Base-by-base conservation (phyloP, 1,140 invertebrate genomes). In the Alviniconcha marisindica region DNA sequence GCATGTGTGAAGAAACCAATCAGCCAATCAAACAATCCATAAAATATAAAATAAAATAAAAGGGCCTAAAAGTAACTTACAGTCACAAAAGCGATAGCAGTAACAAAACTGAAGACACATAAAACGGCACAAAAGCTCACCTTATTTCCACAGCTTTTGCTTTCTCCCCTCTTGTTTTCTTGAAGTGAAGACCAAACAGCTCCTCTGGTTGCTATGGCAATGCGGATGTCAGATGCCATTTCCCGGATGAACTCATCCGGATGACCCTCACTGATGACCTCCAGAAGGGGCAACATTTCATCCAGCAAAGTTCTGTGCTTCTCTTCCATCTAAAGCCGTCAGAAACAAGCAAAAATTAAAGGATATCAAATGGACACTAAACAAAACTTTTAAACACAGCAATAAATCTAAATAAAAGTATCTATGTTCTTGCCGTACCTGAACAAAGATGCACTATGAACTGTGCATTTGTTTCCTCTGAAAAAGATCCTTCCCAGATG, bases 201-300 rank as follows among this genome's bases (percentile, higher is more conserved):
- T 14, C 93, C 94, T 87, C 93, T 93, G 31, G 92, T 94, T 84
- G 93, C 91, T 60, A 96, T 93, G 42, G 94, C 89, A 73, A 92
- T 90, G 51, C 93, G 91, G 1, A 95, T 85, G 71, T 91, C 90
- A 54, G 88, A 85, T 2, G 92, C 90, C 91, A 93, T 92, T 86
- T 92, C 89, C 84, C 90, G 87, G 42, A 93, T 85, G 71, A 80
- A 84, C 10, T 85, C 63, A 48, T 91, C 87, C 63, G 84, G 74
- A 82, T 91, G 88, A 88, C 94, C 92, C 33, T 90, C 83, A 18
- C 93, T 80, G 42, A 94, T 74, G 38, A 90, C 74, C 40, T 93
- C 90, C 5, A 95, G 88, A 83, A 94, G 93, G 48, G 89, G 90
- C 15, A 94, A 83, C 63, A 95, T 92, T 44, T 93, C 88, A 82